These are phyloP conservation scores for Drosophila bocqueti DNA, from an alignment of 1,140 invertebrate genomes.

Conservation along the genomic window DNA sequence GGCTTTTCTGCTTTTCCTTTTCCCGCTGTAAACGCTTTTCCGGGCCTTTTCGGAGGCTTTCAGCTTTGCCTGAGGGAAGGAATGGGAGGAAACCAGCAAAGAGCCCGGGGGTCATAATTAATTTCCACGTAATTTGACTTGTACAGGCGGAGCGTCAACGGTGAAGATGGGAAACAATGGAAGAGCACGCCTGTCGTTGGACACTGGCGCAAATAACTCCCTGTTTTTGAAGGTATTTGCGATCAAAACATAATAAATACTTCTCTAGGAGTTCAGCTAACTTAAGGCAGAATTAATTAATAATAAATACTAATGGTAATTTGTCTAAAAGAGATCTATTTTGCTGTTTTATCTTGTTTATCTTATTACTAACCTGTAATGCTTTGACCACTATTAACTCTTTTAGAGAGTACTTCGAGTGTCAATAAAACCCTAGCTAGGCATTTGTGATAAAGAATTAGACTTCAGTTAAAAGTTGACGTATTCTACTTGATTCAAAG, in stretches of 20 bases:
- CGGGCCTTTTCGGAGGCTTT: slow-evolving; percentile 42
- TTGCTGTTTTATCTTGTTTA: too few relatives aligned
- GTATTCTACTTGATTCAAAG: not conserved
- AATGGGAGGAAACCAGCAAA: not conserved
- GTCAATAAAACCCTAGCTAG: not conserved
- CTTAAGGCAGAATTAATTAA: not conserved
- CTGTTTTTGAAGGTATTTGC: not conserved
- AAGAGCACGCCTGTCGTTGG: too few relatives aligned
- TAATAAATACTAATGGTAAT: not conserved
- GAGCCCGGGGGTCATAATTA: slow-evolving; percentile 58
- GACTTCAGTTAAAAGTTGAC: too few relatives aligned
- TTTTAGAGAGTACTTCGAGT: not conserved
- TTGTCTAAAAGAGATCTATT: too few relatives aligned
- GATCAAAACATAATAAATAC: not conserved
- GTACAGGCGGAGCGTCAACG: slow-evolving; percentile 51
- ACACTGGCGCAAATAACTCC: not conserved
- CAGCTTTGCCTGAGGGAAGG: not conserved
- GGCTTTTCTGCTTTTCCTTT: slow-evolving; percentile 18
- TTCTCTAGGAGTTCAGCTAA: not conserved
- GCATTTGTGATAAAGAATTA: not conserved
- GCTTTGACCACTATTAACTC: not conserved
- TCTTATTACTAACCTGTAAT: not conserved
- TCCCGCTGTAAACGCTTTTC: slow-evolving; percentile 31
- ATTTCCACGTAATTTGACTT: slow-evolving; percentile 80
- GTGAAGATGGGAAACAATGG: not conserved